Percentiles rank a stretch among this genome's conserved stretches.
phyloP scores from a whole-genome alignment of 2,113 vertebrate genomes.

The Rhineura floridana region DNA sequence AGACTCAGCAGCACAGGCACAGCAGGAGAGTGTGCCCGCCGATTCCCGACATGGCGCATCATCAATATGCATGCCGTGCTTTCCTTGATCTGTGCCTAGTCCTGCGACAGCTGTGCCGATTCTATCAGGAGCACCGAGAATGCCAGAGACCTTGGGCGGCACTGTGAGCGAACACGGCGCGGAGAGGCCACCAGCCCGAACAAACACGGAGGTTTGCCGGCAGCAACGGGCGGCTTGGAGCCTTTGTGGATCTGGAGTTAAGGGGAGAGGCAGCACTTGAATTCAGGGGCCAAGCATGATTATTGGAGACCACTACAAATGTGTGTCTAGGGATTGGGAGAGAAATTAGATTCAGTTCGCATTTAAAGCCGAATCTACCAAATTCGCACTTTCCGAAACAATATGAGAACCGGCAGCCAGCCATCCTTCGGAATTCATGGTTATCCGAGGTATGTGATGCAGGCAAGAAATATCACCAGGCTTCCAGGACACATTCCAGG shows the following conservation, averaged over 20 bases:
- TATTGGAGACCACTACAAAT: no score
- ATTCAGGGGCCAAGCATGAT: not conserved
- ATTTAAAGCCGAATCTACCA: no score
- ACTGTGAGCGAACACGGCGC: not conserved
- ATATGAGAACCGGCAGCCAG: no score
- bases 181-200: not conserved
- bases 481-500: no score
- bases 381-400: no score
- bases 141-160: not conserved
- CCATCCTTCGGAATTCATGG: no score
- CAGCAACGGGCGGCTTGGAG: not conserved
- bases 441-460: no score
- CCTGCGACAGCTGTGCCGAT: not conserved
- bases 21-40: not conserved
- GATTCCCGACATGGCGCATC: not conserved
- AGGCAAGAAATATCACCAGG: no score
- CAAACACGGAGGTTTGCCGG: no score
- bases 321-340: no score
- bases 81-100: not conserved
- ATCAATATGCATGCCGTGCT: not conserved
- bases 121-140: not conserved
- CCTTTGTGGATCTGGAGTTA: not conserved
- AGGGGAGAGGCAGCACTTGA: rapidly evolving
- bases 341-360: no score
- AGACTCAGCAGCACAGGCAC: no score